These are phyloP conservation scores for Acheta domesticus DNA, from an alignment of 2,888 invertebrate species.

Conservation along the genomic window DNA sequence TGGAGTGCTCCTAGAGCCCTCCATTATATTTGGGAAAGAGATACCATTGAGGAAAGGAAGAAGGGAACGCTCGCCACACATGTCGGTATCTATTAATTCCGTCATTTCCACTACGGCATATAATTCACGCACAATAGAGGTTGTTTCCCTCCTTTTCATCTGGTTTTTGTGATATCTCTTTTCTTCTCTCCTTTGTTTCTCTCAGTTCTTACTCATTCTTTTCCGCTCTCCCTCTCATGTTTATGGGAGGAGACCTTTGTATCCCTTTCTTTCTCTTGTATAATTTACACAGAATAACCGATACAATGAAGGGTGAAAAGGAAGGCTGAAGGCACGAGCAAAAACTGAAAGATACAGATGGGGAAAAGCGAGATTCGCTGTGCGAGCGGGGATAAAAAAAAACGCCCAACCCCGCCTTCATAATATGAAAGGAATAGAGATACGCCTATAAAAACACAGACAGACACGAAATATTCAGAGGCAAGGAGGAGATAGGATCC, in stretches of 20 bases:
- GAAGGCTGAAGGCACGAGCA: neutral
- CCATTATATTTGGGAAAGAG: neutral
- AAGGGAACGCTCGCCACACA: neutral
- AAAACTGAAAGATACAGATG: constrained; percentile 18
- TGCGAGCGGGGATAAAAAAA: neutral
- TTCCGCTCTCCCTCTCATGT: neutral
- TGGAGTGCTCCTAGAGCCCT: neutral
- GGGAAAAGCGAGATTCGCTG: constrained; percentile 3
- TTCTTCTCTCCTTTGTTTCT: constrained; percentile 18
- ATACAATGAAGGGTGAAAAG: constrained; percentile 18
- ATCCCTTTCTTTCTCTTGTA: constrained; percentile 18
- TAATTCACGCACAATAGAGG: constrained; percentile 25
- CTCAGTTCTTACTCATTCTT: constrained; percentile 18
- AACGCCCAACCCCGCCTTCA: neutral
- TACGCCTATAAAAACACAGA: constrained; percentile 18
- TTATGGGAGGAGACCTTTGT: neutral
- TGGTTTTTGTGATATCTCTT: neutral
- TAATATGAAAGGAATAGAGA: constrained; percentile 18
- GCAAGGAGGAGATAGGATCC: constrained; percentile 19
- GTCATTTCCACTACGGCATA: constrained; percentile 22
- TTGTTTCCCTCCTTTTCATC: constrained; percentile 22
- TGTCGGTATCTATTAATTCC: constrained; percentile 25
- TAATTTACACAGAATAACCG: constrained; percentile 4
- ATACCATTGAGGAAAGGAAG: neutral
- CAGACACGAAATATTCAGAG: constrained; percentile 10